Conservation (phyloP, 37 sponge, comb jelly and placozoan genomes). For the Crambe crambe region DNA sequence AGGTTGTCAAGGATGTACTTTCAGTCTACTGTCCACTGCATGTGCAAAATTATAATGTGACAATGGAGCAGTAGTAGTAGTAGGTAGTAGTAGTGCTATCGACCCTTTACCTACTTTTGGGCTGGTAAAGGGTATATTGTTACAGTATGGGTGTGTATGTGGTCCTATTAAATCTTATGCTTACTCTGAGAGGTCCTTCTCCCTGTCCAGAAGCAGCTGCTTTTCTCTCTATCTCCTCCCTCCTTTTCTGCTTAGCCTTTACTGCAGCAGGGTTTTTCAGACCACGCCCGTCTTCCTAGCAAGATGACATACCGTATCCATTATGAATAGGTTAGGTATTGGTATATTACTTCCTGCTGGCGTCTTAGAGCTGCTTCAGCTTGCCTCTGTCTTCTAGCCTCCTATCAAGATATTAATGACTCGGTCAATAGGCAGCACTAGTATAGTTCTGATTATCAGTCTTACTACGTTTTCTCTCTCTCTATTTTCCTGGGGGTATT, state of each 20-base stretch:
- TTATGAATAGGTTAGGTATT: too few relatives aligned
- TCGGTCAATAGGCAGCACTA: background rate
- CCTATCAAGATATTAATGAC: slow-evolving; percentile 11
- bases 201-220: slow-evolving; percentile 16
- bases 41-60: background rate
- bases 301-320: background rate
- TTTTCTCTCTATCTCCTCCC: slow-evolving; percentile 60
- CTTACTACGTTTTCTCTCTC: background rate
- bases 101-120: background rate
- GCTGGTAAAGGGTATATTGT: too few relatives aligned
- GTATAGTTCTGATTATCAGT: background rate
- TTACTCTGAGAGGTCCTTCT: slow-evolving; percentile 37
- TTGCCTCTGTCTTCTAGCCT: slow-evolving; percentile 43
- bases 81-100: background rate
- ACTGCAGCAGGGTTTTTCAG: slow-evolving; percentile 65
- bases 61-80: too few relatives aligned
- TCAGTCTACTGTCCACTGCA: slow-evolving; percentile 18
- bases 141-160: background rate
- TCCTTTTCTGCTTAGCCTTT: slow-evolving; percentile 73
- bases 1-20: too few relatives aligned
- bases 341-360: slow-evolving; percentile 40
- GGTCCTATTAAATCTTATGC: background rate
- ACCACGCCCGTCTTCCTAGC: slow-evolving; percentile 57
- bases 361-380: slow-evolving; percentile 59
- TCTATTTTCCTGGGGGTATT: background rate